Evolutionary conservation across 2,797 vertebrate species (phyloP).

Genomic region (Spondyliosoma cantharus): DNA sequence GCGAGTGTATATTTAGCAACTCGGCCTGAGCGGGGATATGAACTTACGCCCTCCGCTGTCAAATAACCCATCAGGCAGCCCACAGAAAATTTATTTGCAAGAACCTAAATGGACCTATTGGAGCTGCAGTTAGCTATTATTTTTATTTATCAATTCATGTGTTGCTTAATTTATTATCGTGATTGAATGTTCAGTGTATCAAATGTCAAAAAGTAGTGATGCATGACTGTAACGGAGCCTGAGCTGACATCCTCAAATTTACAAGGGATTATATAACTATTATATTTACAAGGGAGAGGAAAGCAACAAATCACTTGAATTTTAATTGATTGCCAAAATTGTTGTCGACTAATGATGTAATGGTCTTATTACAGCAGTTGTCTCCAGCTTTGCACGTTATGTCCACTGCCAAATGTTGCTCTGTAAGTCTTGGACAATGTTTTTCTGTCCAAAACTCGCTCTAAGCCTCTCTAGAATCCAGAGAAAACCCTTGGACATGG

Average conservation of each 20-base stretch:
- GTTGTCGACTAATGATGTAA: neutral
- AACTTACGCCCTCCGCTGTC: neutral
- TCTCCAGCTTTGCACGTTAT: slow-evolving; percentile 2
- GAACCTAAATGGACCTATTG: neutral
- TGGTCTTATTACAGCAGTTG: neutral
- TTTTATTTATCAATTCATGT: neutral
- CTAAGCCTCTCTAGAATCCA: slow-evolving; percentile 56
- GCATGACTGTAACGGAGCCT: neutral
- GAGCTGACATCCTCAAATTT: neutral
- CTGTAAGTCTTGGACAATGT: neutral
- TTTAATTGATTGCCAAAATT: neutral
- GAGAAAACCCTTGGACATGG: slow-evolving; percentile 59
- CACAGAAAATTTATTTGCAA: neutral
- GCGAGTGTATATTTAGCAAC: neutral
- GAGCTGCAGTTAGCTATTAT: too few relatives aligned
- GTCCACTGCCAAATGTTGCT: neutral
- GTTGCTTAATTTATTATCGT: neutral
- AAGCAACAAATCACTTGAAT: neutral
- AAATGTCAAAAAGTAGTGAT: neutral
- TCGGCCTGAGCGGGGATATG: slow-evolving; percentile 14
- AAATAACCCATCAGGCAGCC: neutral
- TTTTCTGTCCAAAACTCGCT: slow-evolving; percentile 28
- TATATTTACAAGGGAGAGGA: neutral
- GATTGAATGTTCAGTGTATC: neutral
- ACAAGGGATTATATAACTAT: too few relatives aligned